Evolutionary conservation across 2,888 invertebrate species (phyloP).

Genomic region (Panopea generosa): DNA sequence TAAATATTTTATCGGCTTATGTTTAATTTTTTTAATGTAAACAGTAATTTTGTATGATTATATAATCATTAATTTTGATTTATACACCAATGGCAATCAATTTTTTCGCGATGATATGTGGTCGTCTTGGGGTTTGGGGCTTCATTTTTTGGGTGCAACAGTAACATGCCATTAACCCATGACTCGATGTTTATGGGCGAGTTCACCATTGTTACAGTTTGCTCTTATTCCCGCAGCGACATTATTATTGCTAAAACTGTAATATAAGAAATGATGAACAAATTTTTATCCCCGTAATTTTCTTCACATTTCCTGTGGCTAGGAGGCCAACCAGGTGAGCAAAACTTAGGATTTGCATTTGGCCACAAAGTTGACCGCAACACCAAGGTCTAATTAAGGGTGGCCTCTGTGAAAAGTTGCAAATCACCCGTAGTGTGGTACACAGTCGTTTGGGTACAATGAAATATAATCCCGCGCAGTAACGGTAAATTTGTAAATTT

Average conservation of each 20-base stretch:
- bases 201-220: no score
- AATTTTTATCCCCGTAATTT: no score
- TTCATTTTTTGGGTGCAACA: no score
- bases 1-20: neutral
- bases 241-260: no score
- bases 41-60: neutral
- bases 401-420: constrained; percentile 38
- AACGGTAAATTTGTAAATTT: constrained; percentile 48
- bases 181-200: no score
- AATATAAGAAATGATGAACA: no score
- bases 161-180: no score
- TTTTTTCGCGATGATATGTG: no score
- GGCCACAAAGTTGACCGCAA: constrained; percentile 26
- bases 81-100: neutral
- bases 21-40: neutral
- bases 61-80: neutral
- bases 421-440: constrained; percentile 12
- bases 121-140: no score
- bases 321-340: constrained; percentile 41
- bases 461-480: constrained; percentile 44
- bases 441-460: constrained; percentile 37
- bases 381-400: constrained; percentile 3
- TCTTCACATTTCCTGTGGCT: neutral
- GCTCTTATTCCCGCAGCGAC: no score
- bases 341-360: constrained; percentile 15